Conservation (phyloP, 2,888 invertebrate genomes). For the Lasioglossum villosulum region DNA sequence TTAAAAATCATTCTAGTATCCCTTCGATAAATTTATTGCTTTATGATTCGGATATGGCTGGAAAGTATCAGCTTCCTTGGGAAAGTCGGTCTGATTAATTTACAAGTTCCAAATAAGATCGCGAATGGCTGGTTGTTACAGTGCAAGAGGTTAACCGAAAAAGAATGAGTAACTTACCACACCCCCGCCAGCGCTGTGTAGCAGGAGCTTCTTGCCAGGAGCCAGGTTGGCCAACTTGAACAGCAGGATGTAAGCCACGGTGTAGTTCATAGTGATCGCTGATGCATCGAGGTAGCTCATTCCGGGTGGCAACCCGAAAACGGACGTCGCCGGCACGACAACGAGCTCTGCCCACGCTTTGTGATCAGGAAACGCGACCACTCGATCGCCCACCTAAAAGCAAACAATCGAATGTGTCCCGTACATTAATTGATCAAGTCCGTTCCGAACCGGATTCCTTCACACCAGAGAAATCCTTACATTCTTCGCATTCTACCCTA, state of each 20-base stretch:
- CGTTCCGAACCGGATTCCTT: neutral
- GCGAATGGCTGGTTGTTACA: neutral
- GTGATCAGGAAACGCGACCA: conserved; percentile 93
- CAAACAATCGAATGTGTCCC: conserved; percentile 37
- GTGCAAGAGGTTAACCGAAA: neutral
- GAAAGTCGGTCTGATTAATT: no score
- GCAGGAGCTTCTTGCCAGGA: conserved; percentile 91
- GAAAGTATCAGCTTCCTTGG: no score
- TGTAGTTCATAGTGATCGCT: conserved; percentile 94
- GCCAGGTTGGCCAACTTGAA: conserved; percentile 93
- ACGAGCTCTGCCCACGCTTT: conserved; percentile 95
- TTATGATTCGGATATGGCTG: no score
- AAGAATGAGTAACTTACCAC: conserved; percentile 89
- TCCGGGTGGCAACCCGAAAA: conserved; percentile 91
- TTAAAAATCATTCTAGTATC: no score
- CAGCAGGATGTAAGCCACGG: conserved; percentile 93
- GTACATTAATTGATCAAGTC: neutral
- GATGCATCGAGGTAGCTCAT: conserved; percentile 93
- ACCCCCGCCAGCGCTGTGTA: conserved; percentile 95
- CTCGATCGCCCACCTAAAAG: conserved; percentile 91
- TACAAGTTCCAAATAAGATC: no score
- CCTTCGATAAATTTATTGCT: no score
- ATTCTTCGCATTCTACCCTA: neutral
- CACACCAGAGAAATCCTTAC: neutral
- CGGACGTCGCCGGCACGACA: conserved; percentile 91